Percentiles rank a stretch among this genome's conserved stretches.
Evolutionary conservation across 2,888 invertebrate genomes (phyloP).

Genomic region (Auanema sp.): DNA sequence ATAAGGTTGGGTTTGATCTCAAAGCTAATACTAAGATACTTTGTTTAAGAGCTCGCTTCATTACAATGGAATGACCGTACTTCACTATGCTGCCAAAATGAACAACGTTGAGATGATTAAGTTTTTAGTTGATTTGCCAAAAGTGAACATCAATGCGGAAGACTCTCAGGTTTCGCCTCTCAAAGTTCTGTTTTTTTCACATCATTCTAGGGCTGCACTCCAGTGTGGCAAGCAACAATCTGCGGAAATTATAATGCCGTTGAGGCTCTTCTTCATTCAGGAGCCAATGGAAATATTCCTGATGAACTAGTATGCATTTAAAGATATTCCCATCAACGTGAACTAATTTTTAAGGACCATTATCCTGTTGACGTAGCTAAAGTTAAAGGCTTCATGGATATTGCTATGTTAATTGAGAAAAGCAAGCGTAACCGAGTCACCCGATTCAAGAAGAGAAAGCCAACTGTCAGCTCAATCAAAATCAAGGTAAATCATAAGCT

Average conservation of each 20-base stretch:
- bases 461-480: no score
- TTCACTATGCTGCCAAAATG: conserved; percentile 1
- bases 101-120: conserved; percentile 4
- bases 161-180: neutral
- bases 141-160: conserved; percentile 1
- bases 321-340: neutral
- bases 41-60: neutral
- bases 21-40: neutral
- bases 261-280: neutral
- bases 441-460: no score
- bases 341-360: neutral
- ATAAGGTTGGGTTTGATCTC: neutral
- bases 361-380: neutral
- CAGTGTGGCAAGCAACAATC: conserved; percentile 1
- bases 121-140: neutral
- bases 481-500: no score
- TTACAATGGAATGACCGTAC: conserved; percentile 2
- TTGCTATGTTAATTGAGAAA: neutral
- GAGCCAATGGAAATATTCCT: conserved; percentile 3
- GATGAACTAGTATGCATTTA: neutral
- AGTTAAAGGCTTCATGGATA: neutral
- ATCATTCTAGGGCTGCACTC: neutral
- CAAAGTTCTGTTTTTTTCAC: neutral
- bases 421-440: neutral
- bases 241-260: neutral